These are phyloP conservation scores for Crax fasciolata DNA, from an alignment of 2,797 vertebrate genomes.

Conservation along the genomic window DNA sequence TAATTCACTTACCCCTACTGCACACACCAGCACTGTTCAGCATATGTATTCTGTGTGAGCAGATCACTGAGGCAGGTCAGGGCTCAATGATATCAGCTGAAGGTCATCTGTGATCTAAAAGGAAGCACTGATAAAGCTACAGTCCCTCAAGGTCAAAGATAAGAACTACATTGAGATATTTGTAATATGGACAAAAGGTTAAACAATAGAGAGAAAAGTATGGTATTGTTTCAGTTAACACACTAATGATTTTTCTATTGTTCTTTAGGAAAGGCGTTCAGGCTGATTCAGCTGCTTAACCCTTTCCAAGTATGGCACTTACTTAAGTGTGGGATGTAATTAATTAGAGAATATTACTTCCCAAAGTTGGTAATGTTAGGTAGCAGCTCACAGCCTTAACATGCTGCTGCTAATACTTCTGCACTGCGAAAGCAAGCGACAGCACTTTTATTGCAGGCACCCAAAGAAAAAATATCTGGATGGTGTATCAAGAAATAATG, in stretches of 20 bases:
- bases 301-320: not conserved
- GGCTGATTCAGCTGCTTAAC: slow-evolving; percentile 57
- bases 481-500: not conserved
- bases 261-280: slow-evolving; percentile 88
- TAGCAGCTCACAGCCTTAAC: not conserved
- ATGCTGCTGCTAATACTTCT: not conserved
- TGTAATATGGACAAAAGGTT: slow-evolving; percentile 90
- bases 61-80: slow-evolving; percentile 96
- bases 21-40: slow-evolving; percentile 90
- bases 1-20: slow-evolving; percentile 98
- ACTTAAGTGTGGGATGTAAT: not conserved
- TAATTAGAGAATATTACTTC: slow-evolving; percentile 51
- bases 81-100: slow-evolving; percentile 96
- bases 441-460: slow-evolving; percentile 10
- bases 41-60: slow-evolving; percentile 96
- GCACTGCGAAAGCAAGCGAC: not conserved
- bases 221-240: slow-evolving; percentile 89
- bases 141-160: slow-evolving; percentile 97
- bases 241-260: slow-evolving; percentile 84
- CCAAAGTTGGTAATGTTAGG: slow-evolving; percentile 51
- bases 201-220: slow-evolving; percentile 89
- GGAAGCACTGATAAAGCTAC: slow-evolving; percentile 89
- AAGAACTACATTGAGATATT: slow-evolving; percentile 90
- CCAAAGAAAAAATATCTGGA: not conserved
- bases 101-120: slow-evolving; percentile 94